Conservation (phyloP, 2,797 vertebrate species). For the Cheirogaleus major region DNA sequence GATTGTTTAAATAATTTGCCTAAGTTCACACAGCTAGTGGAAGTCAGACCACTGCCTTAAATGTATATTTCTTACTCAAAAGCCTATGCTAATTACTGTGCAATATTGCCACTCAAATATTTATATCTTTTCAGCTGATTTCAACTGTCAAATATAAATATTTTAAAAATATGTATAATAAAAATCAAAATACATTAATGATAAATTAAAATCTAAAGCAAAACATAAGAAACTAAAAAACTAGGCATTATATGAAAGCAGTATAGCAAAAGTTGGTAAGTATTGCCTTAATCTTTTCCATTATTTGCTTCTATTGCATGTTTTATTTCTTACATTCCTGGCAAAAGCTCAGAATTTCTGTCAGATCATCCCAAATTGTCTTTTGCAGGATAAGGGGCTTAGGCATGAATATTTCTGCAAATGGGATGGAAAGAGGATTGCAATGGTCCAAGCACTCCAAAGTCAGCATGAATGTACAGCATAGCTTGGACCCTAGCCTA, state of each 20-base stretch:
- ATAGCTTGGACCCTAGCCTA: conserved; percentile 18
- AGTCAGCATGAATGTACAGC: conserved; percentile 58
- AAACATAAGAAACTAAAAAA: background rate
- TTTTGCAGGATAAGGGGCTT: conserved; percentile 45
- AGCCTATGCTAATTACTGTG: background rate
- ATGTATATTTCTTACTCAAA: background rate
- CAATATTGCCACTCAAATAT: background rate
- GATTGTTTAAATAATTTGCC: background rate
- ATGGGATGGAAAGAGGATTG: conserved; percentile 58
- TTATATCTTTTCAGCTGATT: background rate
- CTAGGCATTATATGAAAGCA: background rate
- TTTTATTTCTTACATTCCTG: conserved; percentile 25
- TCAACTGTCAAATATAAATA: background rate
- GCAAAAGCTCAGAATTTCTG: conserved; percentile 50
- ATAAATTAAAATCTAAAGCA: background rate
- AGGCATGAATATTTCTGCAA: conserved; percentile 67
- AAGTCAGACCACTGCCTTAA: background rate
- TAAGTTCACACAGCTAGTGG: background rate
- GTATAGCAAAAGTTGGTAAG: background rate
- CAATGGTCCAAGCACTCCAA: conserved; percentile 41
- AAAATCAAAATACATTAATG: background rate
- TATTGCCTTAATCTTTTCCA: background rate
- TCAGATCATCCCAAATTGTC: conserved; percentile 65
- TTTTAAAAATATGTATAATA: background rate
- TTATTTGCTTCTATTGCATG: conserved; percentile 15